Evolutionary conservation across 2,113 vertebrate genomes (phyloP).

Genomic region (Cathartes aura): DNA sequence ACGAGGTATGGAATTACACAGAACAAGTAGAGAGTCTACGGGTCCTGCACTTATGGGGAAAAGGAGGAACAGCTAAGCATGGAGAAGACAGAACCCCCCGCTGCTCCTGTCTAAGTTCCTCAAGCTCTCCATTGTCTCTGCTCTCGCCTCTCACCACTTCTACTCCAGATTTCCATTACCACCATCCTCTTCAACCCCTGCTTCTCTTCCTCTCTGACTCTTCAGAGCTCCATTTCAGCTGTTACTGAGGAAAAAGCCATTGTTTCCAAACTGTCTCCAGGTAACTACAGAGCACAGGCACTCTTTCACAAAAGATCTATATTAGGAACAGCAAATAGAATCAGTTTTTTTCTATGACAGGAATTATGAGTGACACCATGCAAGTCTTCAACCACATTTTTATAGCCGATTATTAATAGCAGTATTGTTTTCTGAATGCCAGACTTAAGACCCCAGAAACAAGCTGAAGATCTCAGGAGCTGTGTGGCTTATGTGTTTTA

Average conservation of each 20-base stretch:
- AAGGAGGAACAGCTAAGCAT: neutral
- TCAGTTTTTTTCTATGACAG: neutral
- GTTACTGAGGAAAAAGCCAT: neutral
- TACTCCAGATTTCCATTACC: neutral
- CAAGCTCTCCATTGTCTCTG: neutral
- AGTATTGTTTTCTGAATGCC: neutral
- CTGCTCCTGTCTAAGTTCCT: neutral
- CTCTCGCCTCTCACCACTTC: neutral
- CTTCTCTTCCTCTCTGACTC: neutral
- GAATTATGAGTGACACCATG: neutral
- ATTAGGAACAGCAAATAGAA: neutral
- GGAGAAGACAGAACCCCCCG: neutral
- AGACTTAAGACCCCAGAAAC: neutral
- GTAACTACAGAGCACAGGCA: neutral
- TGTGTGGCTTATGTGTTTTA: neutral
- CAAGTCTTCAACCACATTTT: neutral
- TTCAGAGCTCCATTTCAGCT: neutral
- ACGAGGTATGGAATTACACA: neutral
- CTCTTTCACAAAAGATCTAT: neutral
- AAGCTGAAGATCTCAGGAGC: neutral
- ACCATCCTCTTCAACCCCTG: neutral
- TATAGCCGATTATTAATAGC: neutral
- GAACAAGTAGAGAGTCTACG: rapidly evolving
- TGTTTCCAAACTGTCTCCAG: neutral
- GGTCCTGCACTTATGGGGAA: neutral